Evolutionary conservation across 2,113 vertebrate species (phyloP).

Genomic region (Laticauda laticaudata): DNA sequence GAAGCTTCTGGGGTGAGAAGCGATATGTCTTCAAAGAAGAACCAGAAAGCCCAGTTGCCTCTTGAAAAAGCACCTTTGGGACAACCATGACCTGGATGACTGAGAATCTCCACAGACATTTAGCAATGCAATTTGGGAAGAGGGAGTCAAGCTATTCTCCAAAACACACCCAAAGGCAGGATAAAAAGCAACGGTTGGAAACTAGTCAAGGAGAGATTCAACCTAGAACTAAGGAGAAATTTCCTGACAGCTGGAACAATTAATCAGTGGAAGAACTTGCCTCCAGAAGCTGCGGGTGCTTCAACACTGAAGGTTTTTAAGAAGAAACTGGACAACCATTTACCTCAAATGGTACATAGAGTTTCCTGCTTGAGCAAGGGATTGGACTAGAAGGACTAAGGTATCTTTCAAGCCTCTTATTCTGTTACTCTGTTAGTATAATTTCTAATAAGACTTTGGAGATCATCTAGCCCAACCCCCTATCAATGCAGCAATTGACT

Average conservation of each 20-base stretch:
- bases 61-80: too few species aligned
- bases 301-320: not conserved
- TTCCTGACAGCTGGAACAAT: not conserved
- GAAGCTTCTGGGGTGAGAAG: too few species aligned
- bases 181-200: not conserved
- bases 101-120: too few species aligned
- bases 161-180: not conserved
- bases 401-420: too few species aligned
- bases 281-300: not conserved
- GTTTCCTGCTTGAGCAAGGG: too few species aligned
- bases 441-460: not conserved
- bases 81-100: too few species aligned
- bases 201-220: not conserved
- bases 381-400: too few species aligned
- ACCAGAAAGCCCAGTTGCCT: too few species aligned
- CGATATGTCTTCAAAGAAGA: too few species aligned
- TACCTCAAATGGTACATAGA: too few species aligned
- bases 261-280: not conserved
- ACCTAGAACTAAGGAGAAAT: not conserved
- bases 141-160: not conserved
- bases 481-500: not conserved
- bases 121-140: not conserved
- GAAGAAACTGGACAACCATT: not conserved
- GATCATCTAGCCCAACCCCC: not conserved
- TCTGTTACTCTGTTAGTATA: not conserved